These are phyloP conservation scores for Corythucha ciliata DNA, from an alignment of 2,888 invertebrate genomes.

Conservation along the genomic window DNA sequence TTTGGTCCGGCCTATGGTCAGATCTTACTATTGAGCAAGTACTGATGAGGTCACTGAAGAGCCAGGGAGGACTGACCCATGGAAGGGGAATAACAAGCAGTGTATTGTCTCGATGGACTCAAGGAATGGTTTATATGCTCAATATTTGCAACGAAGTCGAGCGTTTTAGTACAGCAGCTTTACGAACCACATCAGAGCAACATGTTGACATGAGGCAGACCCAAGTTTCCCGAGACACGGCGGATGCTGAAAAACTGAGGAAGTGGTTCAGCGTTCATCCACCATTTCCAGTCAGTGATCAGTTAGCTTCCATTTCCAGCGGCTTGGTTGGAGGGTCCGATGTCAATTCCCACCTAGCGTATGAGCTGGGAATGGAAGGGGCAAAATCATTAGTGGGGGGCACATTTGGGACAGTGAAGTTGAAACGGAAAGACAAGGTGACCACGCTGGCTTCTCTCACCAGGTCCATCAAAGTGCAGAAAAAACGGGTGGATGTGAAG, in stretches of 20 bases:
- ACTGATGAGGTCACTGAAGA: slow-evolving; percentile 38
- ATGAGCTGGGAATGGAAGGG: slow-evolving; percentile 3
- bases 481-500: too few species aligned
- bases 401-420: slow-evolving; percentile 4
- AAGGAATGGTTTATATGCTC: too few species aligned
- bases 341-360: neutral
- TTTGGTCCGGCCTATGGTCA: slow-evolving; percentile 8
- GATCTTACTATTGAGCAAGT: slow-evolving; percentile 38
- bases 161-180: too few species aligned
- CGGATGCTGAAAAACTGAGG: slow-evolving; percentile 5
- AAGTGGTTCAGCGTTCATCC: slow-evolving; percentile 1
- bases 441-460: slow-evolving; percentile 16
- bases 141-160: too few species aligned
- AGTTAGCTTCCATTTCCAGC: neutral
- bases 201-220: neutral
- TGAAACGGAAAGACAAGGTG: slow-evolving; percentile 6
- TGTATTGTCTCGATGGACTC: slow-evolving; percentile 20
- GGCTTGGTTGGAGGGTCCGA: slow-evolving; percentile 4
- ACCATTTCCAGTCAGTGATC: slow-evolving; percentile 2
- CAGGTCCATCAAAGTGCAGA: slow-evolving; percentile 22
- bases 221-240: neutral
- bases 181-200: too few species aligned
- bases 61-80: slow-evolving; percentile 36
- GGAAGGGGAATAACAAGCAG: slow-evolving; percentile 23
- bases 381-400: neutral